Evolutionary conservation across 2,797 vertebrate genomes (phyloP).

Genomic region (Glossophaga mutica): DNA sequence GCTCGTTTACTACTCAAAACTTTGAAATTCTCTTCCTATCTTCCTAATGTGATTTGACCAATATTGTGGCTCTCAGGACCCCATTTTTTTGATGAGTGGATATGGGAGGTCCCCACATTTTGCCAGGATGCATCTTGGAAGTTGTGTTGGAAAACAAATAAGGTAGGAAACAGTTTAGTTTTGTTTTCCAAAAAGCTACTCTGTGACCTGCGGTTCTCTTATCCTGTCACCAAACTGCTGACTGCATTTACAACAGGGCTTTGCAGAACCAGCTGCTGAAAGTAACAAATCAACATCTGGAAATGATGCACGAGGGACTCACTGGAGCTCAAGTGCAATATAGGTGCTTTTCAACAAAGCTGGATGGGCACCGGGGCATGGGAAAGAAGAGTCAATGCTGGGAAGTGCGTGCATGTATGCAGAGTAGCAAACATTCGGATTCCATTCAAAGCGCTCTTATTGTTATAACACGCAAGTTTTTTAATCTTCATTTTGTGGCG

Average conservation of each 20-base stretch:
- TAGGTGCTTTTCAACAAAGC: neutral
- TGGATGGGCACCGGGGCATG: neutral
- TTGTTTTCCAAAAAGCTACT: neutral
- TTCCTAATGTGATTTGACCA: neutral
- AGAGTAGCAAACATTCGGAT: neutral
- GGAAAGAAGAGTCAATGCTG: neutral
- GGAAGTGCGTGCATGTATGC: neutral
- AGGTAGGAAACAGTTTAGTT: neutral
- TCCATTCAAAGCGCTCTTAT: neutral
- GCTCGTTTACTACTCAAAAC: neutral
- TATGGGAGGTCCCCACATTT: neutral
- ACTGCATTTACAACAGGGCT: neutral
- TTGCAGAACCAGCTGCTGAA: slow-evolving; percentile 33
- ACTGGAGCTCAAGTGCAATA: neutral
- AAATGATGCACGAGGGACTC: neutral
- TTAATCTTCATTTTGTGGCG: neutral
- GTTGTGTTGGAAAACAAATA: neutral
- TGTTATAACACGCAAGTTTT: neutral
- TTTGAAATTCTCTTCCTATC: neutral
- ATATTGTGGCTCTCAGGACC: neutral
- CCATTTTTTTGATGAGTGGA: neutral
- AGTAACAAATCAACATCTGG: neutral
- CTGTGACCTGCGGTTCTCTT: neutral
- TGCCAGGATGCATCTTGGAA: neutral
- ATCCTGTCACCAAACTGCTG: neutral